Percentiles rank a stretch among this genome's conserved stretches.
These are phyloP conservation scores for Zosterops hypoxanthus DNA, from an alignment of 2,113 vertebrate genomes.

Conservation along the genomic window DNA sequence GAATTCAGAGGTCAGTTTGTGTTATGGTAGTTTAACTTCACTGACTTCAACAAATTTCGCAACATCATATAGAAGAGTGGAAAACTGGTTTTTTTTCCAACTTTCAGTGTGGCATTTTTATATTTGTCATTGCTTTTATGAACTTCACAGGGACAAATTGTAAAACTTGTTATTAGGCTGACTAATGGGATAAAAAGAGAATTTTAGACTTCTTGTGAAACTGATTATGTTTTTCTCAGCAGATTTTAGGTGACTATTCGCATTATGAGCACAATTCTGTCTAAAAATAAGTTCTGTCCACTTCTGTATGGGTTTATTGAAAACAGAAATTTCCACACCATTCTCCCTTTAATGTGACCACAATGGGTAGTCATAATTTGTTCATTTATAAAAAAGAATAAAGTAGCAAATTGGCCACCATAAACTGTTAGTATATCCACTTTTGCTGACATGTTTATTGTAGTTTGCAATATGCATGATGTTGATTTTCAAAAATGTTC, in stretches of 20 bases:
- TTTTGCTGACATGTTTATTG: constrained; percentile 63
- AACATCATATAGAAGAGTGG: constrained; percentile 22
- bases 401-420: constrained; percentile 43
- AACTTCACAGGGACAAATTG: constrained; percentile 34
- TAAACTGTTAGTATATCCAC: constrained; percentile 55
- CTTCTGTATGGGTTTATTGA: constrained; percentile 53
- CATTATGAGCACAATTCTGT: constrained; percentile 37
- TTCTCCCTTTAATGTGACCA: constrained; percentile 59
- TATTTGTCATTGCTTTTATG: constrained; percentile 37
- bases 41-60: neutral
- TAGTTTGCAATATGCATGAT: constrained; percentile 22
- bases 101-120: constrained; percentile 57
- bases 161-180: constrained; percentile 57
- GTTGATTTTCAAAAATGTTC: constrained; percentile 38
- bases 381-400: constrained; percentile 50
- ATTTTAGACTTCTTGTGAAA: constrained; percentile 49
- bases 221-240: constrained; percentile 47
- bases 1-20: neutral
- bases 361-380: constrained; percentile 38
- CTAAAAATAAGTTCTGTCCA: constrained; percentile 59
- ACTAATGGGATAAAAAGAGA: constrained; percentile 65
- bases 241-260: constrained; percentile 63
- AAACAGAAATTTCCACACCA: constrained; percentile 64
- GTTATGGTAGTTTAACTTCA: neutral
- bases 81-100: neutral